Evolutionary conservation across 1,140 invertebrate species (phyloP), one percentile per base, ranked within the genome.

Genomic region (Drosophila watanabei): DNA sequence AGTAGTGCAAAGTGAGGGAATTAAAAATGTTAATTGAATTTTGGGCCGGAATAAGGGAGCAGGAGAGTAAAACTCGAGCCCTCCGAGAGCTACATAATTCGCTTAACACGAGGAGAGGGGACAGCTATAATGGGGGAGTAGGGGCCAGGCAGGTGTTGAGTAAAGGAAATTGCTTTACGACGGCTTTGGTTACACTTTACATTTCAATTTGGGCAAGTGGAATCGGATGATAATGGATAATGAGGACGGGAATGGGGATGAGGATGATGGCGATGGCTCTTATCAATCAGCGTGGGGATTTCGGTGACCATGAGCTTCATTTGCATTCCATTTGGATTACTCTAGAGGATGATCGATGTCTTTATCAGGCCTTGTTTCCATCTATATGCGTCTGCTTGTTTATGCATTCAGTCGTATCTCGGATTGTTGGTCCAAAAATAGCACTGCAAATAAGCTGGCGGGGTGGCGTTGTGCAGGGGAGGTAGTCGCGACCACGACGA

Each of bases 21-120:
- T 73, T 60, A 73, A 73, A 73, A 60, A 73, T 72, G 70, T 72
- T 73, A 73, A 73, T 73, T 73, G 54, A 73, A 72, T 73, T 73
- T 71, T 33, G 39, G 48, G 37, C 28, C 39, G 32, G 48, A 43
- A 32, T 39, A 37, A 24, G 11, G 49, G 33, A 28, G 61, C 11
- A 39, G n/a, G 20, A 33, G 49, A 37, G 20, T 37, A 33, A 37
- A 69, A 68, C 32, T n/a, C 46, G 63, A 71, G 54, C 5, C 32
- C 28, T 13, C 13, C 10, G 13, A 69, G 45, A 64, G 69, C 41
- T 41, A 35, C 41, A 24, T 70, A 49, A 73, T 73, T 73, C 70
- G 70, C 66, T 51, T 51, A 71, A 9, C 60, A 16, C 16, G 14
- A 18, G 39, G 20, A 30, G 28, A 30, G 51, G 28, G 35, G 51